Percentiles rank a stretch among this genome's conserved stretches.
Conservation (phyloP, 2,888 invertebrate species). For the Ischnura elegans region DNA sequence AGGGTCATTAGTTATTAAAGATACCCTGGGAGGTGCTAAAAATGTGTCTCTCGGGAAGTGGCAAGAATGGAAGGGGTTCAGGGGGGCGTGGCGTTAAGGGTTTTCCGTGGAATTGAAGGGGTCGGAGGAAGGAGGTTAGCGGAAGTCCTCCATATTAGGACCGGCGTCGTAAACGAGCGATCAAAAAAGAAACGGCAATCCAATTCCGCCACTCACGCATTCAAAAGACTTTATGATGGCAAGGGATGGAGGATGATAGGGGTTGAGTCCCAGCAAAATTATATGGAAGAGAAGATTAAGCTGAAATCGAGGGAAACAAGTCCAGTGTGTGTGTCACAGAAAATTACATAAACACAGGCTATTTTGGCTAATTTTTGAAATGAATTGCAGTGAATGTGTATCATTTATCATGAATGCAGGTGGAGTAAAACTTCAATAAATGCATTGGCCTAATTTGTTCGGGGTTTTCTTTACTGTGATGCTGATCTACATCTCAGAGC, state of each 20-base stretch:
- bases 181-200: not conserved
- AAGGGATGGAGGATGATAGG: not conserved
- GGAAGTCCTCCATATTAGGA: slow-evolving; percentile 14
- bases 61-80: not conserved
- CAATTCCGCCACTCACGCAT: not conserved
- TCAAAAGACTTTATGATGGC: not conserved
- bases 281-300: not conserved
- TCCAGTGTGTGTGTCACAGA: too few species aligned
- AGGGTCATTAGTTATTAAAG: slow-evolving; percentile 28
- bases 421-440: too few species aligned
- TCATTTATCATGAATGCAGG: too few species aligned
- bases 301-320: not conserved
- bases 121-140: not conserved
- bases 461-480: too few species aligned
- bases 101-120: not conserved
- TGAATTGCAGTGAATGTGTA: too few species aligned
- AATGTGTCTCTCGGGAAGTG: not conserved
- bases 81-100: not conserved
- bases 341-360: too few species aligned
- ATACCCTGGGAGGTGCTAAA: not conserved
- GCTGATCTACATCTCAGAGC: too few species aligned
- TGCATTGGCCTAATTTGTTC: too few species aligned
- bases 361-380: too few species aligned
- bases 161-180: slow-evolving; percentile 16
- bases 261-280: not conserved